Conservation (phyloP, 2,113 vertebrate species). For the Oryctolagus cuniculus region mOryCun1.1 NC_091432.1:151146001-151146500, state of each 20-base stretch:
- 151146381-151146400: neutral
- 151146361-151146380: neutral
- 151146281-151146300: neutral
- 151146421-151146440: neutral
- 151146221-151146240: neutral
- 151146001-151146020: neutral
- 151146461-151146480: neutral
- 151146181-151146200: neutral
- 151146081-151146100: conserved; percentile 16
- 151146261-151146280: neutral
- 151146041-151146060: neutral
- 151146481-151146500: conserved; percentile 48
- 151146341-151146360: neutral
- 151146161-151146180: neutral
- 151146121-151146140: neutral
- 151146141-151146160: neutral
- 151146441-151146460: neutral
- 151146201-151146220: neutral
- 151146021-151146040: neutral
- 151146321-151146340: neutral
- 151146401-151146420: neutral
- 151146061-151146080: neutral
- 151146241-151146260: neutral
- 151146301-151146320: neutral
- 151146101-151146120: neutral